These are phyloP conservation scores for Oryzias sinensis DNA, from an alignment of 2,797 vertebrate species.

Conservation along the genomic window DNA sequence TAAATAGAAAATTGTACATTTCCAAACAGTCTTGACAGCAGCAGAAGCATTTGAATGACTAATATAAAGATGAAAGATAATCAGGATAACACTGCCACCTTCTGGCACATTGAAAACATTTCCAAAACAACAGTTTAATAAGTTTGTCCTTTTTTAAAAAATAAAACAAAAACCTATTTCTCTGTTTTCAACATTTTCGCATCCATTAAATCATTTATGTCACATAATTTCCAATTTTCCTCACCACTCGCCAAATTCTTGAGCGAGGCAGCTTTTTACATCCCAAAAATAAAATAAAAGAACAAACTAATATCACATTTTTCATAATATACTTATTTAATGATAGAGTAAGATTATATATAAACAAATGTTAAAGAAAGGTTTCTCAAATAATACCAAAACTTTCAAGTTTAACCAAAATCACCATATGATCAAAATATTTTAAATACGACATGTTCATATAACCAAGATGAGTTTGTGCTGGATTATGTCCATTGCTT, in stretches of 20 bases:
- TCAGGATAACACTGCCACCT: no score
- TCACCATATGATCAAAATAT: conserved; percentile 62
- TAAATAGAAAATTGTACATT: no score
- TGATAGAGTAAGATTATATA: conserved; percentile 67
- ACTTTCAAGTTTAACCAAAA: conserved; percentile 72
- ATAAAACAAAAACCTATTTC: no score
- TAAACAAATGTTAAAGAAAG: conserved; percentile 76
- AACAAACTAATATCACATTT: conserved; percentile 14
- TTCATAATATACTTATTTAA: conserved; percentile 77
- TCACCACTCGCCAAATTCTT: neutral
- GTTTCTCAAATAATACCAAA: conserved; percentile 73
- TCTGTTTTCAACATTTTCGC: no score
- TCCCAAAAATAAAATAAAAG: conserved; percentile 6
- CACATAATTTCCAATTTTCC: neutral
- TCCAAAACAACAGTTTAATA: no score
- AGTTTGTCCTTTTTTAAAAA: no score
- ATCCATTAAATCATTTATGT: neutral
- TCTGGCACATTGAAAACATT: no score
- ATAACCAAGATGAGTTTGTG: conserved; percentile 67
- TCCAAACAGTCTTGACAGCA: no score
- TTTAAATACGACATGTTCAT: conserved; percentile 59
- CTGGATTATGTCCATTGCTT: conserved; percentile 47
- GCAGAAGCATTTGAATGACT: no score
- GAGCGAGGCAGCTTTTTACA: neutral
- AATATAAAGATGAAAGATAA: no score